Conservation (phyloP, 2,113 vertebrate genomes). For the Phasianus colchicus region DNA sequence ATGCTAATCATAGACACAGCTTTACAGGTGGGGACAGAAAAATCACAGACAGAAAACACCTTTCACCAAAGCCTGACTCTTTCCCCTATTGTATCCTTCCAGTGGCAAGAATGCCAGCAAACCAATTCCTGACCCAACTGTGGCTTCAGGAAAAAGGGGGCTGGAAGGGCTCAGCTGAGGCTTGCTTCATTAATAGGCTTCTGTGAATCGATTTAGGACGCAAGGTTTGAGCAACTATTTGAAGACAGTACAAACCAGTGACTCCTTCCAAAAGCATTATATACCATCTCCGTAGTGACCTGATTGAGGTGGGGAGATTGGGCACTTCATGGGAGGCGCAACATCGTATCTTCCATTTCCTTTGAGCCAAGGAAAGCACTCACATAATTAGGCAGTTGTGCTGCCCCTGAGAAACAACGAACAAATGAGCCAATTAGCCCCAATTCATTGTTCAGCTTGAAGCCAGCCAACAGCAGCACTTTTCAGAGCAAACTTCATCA, state of each 20-base stretch:
- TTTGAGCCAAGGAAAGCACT: not conserved
- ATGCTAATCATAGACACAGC: not conserved
- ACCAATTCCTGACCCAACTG: not conserved
- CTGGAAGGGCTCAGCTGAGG: not conserved
- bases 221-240: not conserved
- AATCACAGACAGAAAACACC: not conserved
- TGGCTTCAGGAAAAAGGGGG: not conserved
- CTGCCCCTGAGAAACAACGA: conserved; percentile 13
- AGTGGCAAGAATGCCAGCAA: not conserved
- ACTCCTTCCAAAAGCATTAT: not conserved
- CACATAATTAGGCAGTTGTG: not conserved
- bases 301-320: not conserved
- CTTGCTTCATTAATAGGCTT: not conserved
- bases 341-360: not conserved
- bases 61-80: not conserved
- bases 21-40: not conserved
- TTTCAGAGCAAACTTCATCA: conserved; percentile 22
- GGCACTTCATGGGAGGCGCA: not conserved
- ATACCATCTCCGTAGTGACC: rapidly evolving
- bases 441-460: conserved; percentile 14
- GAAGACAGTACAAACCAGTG: not conserved
- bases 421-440: conserved; percentile 52
- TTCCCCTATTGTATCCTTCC: not conserved
- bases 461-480: conserved; percentile 30
- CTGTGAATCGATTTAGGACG: not conserved